phyloP scores from a whole-genome alignment of 2,797 vertebrate species.

The Hydrophis major region DNA sequence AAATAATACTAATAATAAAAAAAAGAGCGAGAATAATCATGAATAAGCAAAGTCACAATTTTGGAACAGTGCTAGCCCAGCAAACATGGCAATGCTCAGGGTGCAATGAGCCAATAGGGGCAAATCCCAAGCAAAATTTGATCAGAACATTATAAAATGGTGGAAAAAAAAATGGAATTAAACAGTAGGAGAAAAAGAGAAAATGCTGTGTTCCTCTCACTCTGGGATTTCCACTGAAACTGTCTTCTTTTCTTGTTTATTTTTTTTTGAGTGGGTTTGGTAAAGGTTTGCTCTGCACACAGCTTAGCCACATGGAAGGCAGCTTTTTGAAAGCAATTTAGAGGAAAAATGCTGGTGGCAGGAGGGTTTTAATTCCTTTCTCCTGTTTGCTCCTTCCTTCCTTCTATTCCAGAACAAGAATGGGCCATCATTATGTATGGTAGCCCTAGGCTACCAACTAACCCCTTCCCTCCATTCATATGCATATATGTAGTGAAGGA shows the following conservation, averaged over 20 bases:
- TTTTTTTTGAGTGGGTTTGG: neutral
- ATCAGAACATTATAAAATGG: neutral
- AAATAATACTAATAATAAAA: neutral
- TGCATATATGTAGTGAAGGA: neutral
- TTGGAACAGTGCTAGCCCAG: neutral
- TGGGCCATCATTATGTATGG: neutral
- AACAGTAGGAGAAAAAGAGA: neutral
- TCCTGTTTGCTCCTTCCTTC: neutral
- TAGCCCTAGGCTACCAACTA: neutral
- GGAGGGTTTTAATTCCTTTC: neutral
- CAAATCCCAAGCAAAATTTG: neutral
- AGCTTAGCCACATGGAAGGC: neutral
- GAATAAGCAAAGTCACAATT: neutral
- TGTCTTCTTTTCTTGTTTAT: neutral
- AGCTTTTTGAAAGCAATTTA: neutral
- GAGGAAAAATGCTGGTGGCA: neutral
- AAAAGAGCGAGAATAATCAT: neutral
- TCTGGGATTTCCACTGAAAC: neutral
- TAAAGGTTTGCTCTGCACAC: neutral
- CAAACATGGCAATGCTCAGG: neutral
- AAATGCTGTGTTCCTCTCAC: neutral
- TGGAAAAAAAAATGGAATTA: neutral
- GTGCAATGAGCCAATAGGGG: neutral
- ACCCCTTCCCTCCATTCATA: neutral
- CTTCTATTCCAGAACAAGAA: neutral